Evolutionary conservation across 2,113 vertebrate genomes (phyloP).

Genomic region (Tretioscincus oriximinensis): DNA sequence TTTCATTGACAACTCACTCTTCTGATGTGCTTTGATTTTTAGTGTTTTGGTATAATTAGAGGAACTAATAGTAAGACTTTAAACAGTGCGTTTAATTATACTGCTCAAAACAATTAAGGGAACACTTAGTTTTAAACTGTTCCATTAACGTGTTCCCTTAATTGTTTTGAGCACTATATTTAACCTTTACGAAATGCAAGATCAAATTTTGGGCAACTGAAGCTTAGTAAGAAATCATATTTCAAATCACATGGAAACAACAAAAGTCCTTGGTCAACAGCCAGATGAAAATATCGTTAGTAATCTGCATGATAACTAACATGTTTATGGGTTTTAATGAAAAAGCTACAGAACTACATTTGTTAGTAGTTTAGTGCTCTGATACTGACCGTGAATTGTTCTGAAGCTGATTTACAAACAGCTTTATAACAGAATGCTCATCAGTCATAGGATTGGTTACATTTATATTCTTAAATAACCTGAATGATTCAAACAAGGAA

Average conservation of each 20-base stretch:
- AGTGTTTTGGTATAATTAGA: not conserved
- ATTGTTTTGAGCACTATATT: too few relatives aligned
- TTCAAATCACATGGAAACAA: constrained; percentile 52
- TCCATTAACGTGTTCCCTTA: too few relatives aligned
- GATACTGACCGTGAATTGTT: constrained; percentile 74
- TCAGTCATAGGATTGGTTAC: constrained; percentile 73
- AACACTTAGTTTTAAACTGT: too few relatives aligned
- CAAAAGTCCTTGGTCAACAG: constrained; percentile 29
- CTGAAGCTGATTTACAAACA: constrained; percentile 78
- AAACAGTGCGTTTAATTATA: not conserved
- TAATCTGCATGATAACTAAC: constrained; percentile 39
- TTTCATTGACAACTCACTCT: not conserved
- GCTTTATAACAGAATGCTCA: constrained; percentile 77
- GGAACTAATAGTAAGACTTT: not conserved
- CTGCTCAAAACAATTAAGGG: too few relatives aligned
- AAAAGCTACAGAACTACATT: constrained; percentile 50
- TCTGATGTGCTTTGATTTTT: not conserved
- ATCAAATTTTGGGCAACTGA: constrained; percentile 43
- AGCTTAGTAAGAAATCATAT: constrained; percentile 49
- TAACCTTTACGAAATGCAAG: constrained; percentile 44
- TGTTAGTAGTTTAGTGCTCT: constrained; percentile 65
- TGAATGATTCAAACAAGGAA: constrained; percentile 74
- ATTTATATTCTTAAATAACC: constrained; percentile 74
- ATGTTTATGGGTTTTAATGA: constrained; percentile 56
- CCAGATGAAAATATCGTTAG: constrained; percentile 24